Conservation (phyloP, 2,888 invertebrate species). For the Antheraea assamensis region DNA sequence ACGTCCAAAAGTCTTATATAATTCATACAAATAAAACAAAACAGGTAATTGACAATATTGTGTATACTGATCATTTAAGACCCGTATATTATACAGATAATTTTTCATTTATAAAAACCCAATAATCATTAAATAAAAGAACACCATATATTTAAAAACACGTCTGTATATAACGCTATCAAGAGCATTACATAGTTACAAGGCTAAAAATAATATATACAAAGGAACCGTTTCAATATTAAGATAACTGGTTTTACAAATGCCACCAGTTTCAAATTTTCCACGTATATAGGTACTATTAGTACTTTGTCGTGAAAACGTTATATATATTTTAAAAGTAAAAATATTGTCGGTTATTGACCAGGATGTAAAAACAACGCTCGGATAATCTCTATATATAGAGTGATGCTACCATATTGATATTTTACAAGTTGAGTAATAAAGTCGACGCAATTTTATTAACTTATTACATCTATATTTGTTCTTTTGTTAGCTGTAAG, state of each 20-base stretch:
- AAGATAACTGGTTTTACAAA: background rate
- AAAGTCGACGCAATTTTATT: background rate
- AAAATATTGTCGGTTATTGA: background rate
- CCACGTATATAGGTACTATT: background rate
- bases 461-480: too few species aligned
- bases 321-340: background rate
- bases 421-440: background rate
- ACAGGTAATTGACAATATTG: background rate
- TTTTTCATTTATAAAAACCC: background rate
- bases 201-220: slow-evolving; percentile 2
- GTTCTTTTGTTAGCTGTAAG: too few species aligned
- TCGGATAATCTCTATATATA: background rate
- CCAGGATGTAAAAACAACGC: background rate
- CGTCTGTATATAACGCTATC: background rate
- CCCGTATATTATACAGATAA: background rate
- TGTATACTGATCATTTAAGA: background rate
- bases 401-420: background rate
- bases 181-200: background rate
- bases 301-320: background rate
- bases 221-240: slow-evolving; percentile 3
- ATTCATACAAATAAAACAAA: background rate
- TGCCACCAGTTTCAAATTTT: background rate
- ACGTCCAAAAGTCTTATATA: background rate
- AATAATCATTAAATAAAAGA: background rate
- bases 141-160: background rate